phyloP scores from a whole-genome alignment of 2,113 vertebrate genomes.

The Aldabrachelys gigantea region DNA sequence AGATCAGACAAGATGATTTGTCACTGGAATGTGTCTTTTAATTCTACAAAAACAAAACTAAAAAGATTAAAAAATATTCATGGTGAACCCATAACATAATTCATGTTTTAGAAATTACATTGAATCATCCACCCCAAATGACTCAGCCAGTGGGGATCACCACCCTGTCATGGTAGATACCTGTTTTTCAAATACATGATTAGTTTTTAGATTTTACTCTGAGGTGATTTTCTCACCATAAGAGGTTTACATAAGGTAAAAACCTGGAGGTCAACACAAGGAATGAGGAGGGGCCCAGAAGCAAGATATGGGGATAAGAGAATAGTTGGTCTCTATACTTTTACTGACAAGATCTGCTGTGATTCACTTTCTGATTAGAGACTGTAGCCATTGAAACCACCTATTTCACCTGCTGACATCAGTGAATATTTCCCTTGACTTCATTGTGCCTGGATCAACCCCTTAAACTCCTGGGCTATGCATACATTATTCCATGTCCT shows the following conservation, averaged over 20 bases:
- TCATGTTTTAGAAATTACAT: slow-evolving; percentile 29
- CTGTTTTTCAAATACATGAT: slow-evolving; percentile 45
- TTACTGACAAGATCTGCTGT: fast-evolving
- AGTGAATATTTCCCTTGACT: neutral
- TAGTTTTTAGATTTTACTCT: slow-evolving; percentile 21
- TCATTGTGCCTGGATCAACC: neutral
- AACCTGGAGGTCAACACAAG: neutral
- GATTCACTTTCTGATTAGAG: neutral
- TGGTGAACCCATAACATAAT: neutral
- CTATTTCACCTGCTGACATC: neutral
- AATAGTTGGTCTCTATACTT: neutral
- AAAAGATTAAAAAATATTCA: neutral
- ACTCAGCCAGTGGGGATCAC: slow-evolving; percentile 59
- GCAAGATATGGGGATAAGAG: neutral
- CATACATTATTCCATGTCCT: neutral
- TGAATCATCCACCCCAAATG: slow-evolving; percentile 59
- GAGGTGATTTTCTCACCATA: neutral
- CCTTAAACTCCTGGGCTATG: neutral
- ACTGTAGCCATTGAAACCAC: neutral
- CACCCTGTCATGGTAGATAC: slow-evolving; percentile 22
- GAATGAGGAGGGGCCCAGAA: neutral
- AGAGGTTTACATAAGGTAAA: neutral
- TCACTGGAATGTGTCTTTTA: neutral
- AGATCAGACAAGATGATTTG: neutral
- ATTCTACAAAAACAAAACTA: slow-evolving; percentile 34